These are phyloP conservation scores for Halictus quadricinctus DNA, from an alignment of 2,888 invertebrate species.

Conservation along the genomic window DNA sequence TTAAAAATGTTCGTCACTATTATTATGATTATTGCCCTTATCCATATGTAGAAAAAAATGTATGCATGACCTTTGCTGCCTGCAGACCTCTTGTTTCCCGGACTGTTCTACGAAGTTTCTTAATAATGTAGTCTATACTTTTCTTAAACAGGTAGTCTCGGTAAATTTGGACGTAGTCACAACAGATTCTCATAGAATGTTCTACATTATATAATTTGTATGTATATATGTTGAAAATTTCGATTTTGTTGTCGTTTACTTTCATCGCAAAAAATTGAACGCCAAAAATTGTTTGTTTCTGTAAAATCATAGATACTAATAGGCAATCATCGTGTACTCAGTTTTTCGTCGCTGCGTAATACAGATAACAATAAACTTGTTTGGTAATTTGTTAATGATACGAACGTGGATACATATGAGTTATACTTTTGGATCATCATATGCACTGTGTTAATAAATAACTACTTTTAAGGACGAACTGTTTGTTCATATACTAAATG, in stretches of 20 bases:
- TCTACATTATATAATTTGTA: conserved; percentile 20
- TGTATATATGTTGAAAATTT: conserved; percentile 17
- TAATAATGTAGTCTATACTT: conserved; percentile 19
- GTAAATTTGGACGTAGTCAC: conserved; percentile 13
- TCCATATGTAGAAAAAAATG: background rate
- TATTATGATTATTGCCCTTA: conserved; percentile 8
- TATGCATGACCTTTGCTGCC: conserved; percentile 25
- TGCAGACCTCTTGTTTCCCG: conserved; percentile 49
- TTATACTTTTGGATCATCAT: conserved; percentile 35
- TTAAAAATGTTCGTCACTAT: background rate
- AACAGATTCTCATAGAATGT: conserved; percentile 22
- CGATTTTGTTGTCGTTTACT: conserved; percentile 11
- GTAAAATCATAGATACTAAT: conserved; percentile 5
- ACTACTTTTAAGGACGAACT: conserved; percentile 32
- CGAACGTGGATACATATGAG: conserved; percentile 48
- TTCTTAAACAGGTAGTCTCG: conserved; percentile 26
- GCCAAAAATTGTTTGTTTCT: background rate
- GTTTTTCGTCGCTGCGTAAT: background rate
- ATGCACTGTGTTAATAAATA: conserved; percentile 52
- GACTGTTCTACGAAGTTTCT: conserved; percentile 2
- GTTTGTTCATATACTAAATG: conserved; percentile 4
- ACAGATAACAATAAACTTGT: conserved; percentile 25
- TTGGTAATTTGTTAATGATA: conserved; percentile 34
- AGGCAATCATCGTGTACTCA: conserved; percentile 9
- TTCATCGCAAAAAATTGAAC: conserved; percentile 32